Base-by-base conservation (phyloP, 2,797 vertebrate genomes). In the Mormyrops attenuatus region DNA sequence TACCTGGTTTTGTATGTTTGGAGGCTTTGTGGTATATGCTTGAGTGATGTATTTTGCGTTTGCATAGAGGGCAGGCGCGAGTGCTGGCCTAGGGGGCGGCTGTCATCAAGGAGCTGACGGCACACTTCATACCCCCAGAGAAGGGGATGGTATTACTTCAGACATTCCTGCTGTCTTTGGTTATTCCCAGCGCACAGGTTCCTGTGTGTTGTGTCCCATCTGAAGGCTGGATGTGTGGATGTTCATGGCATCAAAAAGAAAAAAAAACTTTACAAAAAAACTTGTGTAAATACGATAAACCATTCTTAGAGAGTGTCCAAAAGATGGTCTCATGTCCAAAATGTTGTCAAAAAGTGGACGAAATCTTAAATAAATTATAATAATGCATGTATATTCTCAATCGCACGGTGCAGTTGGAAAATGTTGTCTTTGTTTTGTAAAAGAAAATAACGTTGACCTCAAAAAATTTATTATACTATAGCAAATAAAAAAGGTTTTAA, bases 351-450 rank as follows among this genome's bases (percentile, higher is more conserved):
- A 90, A 93, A 93, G 94, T 95, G 90, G 94, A 93, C 92, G 94
- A 95, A 95, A 95, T 92, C 34, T 94, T 94, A 92, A 95, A 95
- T 60, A 89, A 90, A 92, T 89, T 77, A 91, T 92, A 92, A 90
- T 94, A 95, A 95, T 97, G 97, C 97, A 97, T 97, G 97, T 96
- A 96, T 96, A 95, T 94, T 95, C 94, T 96, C 94, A 95, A 95
- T 96, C 95, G 97, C 97, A 97, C 97, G 96, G 94, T 96, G 95
- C 93, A 95, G 95, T 96, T 91, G 92, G 94, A 92, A 93, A 92
- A 94, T 89, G 95, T 96, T 95, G 95, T 96, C 92, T 97, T 88
- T 96, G 96, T 95, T 96, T 96, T 95, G 93, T 95, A 92, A 85
- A 92, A 92, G 38, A 89, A 88, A 73, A 90, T 91, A 89, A 91